Conservation (phyloP, 53 echinoderm and acorn worm genomes). For the Mesocentrotus franciscanus region DNA sequence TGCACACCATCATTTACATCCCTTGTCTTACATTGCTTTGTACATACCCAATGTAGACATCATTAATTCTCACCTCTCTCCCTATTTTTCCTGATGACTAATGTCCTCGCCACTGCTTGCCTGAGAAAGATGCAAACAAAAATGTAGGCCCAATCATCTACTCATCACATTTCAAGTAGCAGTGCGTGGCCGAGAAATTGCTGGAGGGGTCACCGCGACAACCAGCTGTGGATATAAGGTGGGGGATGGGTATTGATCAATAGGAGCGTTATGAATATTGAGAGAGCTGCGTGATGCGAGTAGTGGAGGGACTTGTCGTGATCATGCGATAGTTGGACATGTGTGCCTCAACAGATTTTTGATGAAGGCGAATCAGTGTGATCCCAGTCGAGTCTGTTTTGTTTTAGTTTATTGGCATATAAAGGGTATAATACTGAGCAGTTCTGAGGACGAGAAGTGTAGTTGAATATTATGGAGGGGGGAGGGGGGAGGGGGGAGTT, state of each 20-base stretch:
- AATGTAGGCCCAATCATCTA: constrained; percentile 56
- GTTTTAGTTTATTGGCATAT: background rate
- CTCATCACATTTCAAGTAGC: constrained; percentile 36
- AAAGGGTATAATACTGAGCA: background rate
- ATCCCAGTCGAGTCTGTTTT: background rate
- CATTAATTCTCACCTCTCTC: constrained; percentile 34
- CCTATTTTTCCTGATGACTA: background rate
- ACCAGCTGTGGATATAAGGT: constrained; percentile 62
- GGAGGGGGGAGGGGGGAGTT: too few species aligned
- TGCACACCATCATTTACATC: background rate
- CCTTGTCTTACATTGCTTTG: background rate
- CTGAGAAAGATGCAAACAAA: constrained; percentile 34
- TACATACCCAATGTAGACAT: constrained; percentile 28
- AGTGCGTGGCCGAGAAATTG: constrained; percentile 47
- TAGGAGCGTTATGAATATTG: constrained; percentile 57
- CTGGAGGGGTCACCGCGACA: constrained; percentile 66
- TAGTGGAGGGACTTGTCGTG: constrained; percentile 20
- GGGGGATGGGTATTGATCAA: constrained; percentile 64
- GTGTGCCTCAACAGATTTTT: constrained; percentile 26
- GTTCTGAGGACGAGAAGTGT: too few species aligned
- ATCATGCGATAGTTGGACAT: constrained; percentile 7
- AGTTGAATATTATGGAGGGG: too few species aligned
- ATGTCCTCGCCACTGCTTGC: constrained; percentile 7
- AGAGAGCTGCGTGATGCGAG: constrained; percentile 1
- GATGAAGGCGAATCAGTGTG: background rate